A percentile compares a stretch with the other conserved stretches of the same genome.
Conservation (phyloP, 2,888 invertebrate species). For the Clostera curtula region DNA sequence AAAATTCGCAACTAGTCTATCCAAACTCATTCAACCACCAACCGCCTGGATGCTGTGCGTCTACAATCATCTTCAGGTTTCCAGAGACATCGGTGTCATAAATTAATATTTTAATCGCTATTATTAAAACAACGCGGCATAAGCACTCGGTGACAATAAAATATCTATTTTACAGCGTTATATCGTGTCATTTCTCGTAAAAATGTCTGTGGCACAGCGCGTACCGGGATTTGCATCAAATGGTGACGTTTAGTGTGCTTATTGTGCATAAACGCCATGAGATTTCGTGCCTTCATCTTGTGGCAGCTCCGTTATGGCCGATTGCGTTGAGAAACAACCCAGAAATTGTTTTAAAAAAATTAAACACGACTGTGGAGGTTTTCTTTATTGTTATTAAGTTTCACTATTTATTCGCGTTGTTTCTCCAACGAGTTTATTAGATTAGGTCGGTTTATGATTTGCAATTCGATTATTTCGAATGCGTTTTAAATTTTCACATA, state of each 20-base stretch:
- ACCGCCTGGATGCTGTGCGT: no score
- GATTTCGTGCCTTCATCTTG: constrained; percentile 35
- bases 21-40: constrained; percentile 19
- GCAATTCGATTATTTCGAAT: no score
- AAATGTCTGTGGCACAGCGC: constrained; percentile 39
- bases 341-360: constrained; percentile 35
- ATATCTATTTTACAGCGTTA: constrained; percentile 51
- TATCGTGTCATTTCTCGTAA: constrained; percentile 51
- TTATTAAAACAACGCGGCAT: constrained; percentile 63
- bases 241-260: constrained; percentile 43
- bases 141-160: constrained; percentile 52
- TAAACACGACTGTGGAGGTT: constrained; percentile 25
- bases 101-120: constrained; percentile 66
- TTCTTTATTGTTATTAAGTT: constrained; percentile 24
- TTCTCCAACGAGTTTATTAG: constrained; percentile 10
- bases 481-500: no score
- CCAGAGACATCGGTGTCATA: constrained; percentile 47
- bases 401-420: constrained; percentile 11
- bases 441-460: no score
- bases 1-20: no score
- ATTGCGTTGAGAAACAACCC: constrained; percentile 40
- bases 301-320: constrained; percentile 44
- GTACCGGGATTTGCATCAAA: constrained; percentile 52
- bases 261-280: constrained; percentile 43
- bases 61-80: no score